phyloP scores from a whole-genome alignment of 2,797 vertebrate genomes.

The Anguilla obscura region DNA sequence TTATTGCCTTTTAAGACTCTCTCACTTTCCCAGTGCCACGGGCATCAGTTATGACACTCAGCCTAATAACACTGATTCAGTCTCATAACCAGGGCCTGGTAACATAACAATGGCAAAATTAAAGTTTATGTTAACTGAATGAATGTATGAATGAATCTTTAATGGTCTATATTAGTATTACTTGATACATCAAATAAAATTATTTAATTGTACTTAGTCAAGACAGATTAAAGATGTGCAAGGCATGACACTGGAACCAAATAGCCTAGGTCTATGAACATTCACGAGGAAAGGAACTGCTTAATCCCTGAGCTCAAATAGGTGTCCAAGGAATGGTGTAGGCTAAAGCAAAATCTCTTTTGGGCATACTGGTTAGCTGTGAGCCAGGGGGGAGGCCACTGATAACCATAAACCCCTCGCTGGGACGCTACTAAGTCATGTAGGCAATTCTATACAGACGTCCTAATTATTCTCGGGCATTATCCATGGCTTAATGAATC shows the following conservation, averaged over 20 bases:
- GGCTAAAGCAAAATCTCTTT: slow-evolving; percentile 36
- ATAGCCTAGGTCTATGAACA: background rate
- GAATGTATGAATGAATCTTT: background rate
- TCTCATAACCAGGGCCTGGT: background rate
- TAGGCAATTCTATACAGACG: slow-evolving; percentile 42
- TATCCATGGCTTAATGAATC: slow-evolving; percentile 48
- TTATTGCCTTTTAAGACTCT: background rate
- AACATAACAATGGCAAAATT: background rate
- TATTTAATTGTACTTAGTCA: background rate
- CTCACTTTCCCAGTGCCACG: background rate
- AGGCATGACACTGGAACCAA: background rate
- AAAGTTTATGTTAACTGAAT: background rate
- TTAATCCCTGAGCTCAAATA: slow-evolving; percentile 17
- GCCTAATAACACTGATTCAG: background rate
- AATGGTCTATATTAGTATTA: background rate
- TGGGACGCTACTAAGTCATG: slow-evolving; percentile 37
- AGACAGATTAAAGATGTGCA: background rate
- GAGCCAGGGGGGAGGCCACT: slow-evolving; percentile 34
- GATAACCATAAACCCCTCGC: slow-evolving; percentile 35
- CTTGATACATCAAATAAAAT: background rate
- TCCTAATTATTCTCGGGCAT: slow-evolving; percentile 41
- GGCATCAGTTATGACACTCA: background rate
- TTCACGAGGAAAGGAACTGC: background rate
- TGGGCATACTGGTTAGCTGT: slow-evolving; percentile 35
- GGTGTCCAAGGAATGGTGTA: slow-evolving; percentile 17